Percentiles rank a stretch among this genome's conserved stretches.
phyloP scores from a whole-genome alignment of 2,797 vertebrate species.

The Eulemur coronatus region DNA sequence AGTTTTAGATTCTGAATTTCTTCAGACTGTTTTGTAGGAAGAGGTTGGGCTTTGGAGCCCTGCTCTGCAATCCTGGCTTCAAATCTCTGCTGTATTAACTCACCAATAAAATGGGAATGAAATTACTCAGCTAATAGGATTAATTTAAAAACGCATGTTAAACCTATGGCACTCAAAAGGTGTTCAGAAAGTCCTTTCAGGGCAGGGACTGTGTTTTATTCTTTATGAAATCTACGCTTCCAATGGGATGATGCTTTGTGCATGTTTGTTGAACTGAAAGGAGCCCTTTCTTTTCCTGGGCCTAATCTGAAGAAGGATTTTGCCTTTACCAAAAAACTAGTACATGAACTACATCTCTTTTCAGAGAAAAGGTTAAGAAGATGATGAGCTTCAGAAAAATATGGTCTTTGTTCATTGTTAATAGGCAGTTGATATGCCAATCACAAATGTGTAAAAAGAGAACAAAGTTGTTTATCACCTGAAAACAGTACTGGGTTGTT shows the following conservation, averaged over 20 bases:
- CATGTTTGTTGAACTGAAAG: neutral
- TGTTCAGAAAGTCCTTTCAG: slow-evolving; percentile 28
- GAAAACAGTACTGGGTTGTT: slow-evolving; percentile 44
- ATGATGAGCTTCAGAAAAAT: slow-evolving; percentile 44
- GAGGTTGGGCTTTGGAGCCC: neutral
- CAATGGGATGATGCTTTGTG: neutral
- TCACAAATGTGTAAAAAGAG: slow-evolving; percentile 60
- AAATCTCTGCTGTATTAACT: neutral
- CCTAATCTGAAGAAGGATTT: neutral
- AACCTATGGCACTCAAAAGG: neutral
- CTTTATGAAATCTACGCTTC: neutral
- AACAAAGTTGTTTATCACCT: slow-evolving; percentile 48
- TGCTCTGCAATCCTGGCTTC: slow-evolving; percentile 43
- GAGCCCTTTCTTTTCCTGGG: neutral
- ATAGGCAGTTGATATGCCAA: slow-evolving; percentile 13
- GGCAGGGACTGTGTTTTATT: neutral
- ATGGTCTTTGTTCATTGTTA: slow-evolving; percentile 64
- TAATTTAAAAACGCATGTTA: slow-evolving; percentile 50
- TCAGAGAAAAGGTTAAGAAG: slow-evolving; percentile 56
- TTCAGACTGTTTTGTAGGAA: neutral
- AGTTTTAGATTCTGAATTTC: slow-evolving; percentile 34
- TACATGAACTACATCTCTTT: neutral
- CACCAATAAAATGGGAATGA: slow-evolving; percentile 41
- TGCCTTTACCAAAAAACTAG: neutral
- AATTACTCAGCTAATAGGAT: slow-evolving; percentile 57